A percentile compares a stretch with the other conserved stretches of the same genome.
phyloP scores from a whole-genome alignment of 2,113 vertebrate species.

The Otis tarda region DNA sequence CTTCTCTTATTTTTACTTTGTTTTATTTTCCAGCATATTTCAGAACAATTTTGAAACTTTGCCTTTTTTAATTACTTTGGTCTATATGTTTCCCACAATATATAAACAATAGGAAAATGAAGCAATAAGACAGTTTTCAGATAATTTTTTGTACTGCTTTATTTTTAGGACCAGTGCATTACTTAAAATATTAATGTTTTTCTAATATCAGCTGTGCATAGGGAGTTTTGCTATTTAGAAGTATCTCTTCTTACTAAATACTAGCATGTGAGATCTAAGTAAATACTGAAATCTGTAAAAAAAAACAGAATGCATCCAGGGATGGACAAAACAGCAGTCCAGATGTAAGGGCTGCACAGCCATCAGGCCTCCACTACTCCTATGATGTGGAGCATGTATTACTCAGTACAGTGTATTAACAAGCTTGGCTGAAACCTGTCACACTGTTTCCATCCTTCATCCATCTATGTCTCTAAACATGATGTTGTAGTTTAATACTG shows the following conservation, averaged over 20 bases:
- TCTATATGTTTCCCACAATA: neutral
- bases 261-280: neutral
- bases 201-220: neutral
- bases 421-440: neutral
- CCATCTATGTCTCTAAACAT: neutral
- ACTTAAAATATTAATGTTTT: slow-evolving; percentile 20
- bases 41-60: neutral
- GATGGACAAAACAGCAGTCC: neutral
- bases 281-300: neutral
- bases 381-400: neutral
- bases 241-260: neutral
- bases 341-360: neutral
- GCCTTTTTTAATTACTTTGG: neutral
- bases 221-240: neutral
- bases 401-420: neutral
- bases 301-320: neutral
- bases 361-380: neutral
- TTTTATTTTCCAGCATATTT: neutral
- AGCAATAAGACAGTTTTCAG: neutral
- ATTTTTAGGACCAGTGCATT: neutral
- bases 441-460: neutral
- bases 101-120: neutral
- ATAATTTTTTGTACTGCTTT: neutral
- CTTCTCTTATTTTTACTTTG: neutral
- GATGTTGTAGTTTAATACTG: neutral